Percentiles rank a stretch among this genome's conserved stretches.
Evolutionary conservation across 2,797 vertebrate genomes (phyloP).

Genomic region (Lagorchestes hirsutus): DNA sequence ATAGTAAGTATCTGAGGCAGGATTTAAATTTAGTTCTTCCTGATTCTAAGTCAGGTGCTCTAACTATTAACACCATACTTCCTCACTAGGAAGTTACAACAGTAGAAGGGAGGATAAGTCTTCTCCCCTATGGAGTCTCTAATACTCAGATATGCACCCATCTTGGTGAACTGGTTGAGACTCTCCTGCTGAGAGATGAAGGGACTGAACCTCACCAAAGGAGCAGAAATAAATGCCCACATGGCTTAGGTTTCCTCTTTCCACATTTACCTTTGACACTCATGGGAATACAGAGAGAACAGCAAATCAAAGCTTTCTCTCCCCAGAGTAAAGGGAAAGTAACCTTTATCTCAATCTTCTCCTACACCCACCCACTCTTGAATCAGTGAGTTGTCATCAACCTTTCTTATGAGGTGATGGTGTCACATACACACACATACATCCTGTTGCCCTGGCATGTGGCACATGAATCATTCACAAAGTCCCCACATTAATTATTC

Average conservation of each 20-base stretch:
- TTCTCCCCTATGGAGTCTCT: constrained; percentile 10
- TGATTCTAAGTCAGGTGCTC: not conserved
- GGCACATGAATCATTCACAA: constrained; percentile 92
- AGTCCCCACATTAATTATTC: constrained; percentile 92
- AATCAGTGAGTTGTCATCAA: not conserved
- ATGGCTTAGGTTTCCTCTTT: not conserved
- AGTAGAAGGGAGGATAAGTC: not conserved
- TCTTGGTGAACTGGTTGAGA: not conserved
- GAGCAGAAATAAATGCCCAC: constrained; percentile 5
- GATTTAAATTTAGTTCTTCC: not conserved
- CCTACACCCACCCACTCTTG: fast-evolving
- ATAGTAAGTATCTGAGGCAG: not conserved
- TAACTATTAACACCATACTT: not conserved
- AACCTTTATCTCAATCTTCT: not conserved
- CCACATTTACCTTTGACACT: not conserved
- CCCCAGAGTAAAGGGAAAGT: not conserved
- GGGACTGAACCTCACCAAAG: constrained; percentile 12
- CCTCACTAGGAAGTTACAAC: constrained; percentile 16
- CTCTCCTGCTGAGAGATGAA: not conserved
- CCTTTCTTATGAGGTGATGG: constrained; percentile 56
- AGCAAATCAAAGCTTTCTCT: fast-evolving
- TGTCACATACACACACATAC: constrained; percentile 34
- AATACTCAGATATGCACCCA: constrained; percentile 19
- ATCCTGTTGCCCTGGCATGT: constrained; percentile 86
- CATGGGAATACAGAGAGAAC: not conserved